Conservation (phyloP, 2,888 invertebrate species). For the Chirona hameri region DNA sequence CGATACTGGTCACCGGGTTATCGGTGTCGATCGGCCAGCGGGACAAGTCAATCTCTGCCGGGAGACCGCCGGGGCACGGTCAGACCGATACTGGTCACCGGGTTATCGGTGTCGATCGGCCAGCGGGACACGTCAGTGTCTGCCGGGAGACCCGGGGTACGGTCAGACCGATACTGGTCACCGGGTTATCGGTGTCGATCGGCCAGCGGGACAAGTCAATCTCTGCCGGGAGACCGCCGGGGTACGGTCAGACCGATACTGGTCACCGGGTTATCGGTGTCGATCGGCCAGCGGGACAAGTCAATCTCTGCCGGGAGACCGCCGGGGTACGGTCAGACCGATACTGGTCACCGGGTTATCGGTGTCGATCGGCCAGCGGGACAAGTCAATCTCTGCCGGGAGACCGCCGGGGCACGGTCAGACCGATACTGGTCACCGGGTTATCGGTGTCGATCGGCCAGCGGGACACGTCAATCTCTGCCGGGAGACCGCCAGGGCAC, state of each 20-base stretch:
- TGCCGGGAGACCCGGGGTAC: not conserved
- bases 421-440: not conserved
- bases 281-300: conserved; percentile 23
- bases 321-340: not conserved
- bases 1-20: not conserved
- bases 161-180: not conserved
- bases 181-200: not conserved
- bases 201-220: conserved; percentile 26
- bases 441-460: conserved; percentile 13
- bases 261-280: not conserved
- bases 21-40: conserved; percentile 25
- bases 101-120: conserved; percentile 1
- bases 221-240: not conserved
- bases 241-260: not conserved
- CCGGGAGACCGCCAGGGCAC: not conserved
- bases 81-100: not conserved
- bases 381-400: conserved; percentile 6
- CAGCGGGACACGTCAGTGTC: conserved; percentile 13
- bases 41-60: conserved; percentile 2
- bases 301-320: not conserved
- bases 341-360: not conserved
- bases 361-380: conserved; percentile 13
- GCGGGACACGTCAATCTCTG: conserved; percentile 13
- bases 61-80: not conserved
- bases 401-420: not conserved